Base-by-base conservation (phyloP, 2,888 invertebrate genomes). In the Lepetodrilus schrolli region DNA sequence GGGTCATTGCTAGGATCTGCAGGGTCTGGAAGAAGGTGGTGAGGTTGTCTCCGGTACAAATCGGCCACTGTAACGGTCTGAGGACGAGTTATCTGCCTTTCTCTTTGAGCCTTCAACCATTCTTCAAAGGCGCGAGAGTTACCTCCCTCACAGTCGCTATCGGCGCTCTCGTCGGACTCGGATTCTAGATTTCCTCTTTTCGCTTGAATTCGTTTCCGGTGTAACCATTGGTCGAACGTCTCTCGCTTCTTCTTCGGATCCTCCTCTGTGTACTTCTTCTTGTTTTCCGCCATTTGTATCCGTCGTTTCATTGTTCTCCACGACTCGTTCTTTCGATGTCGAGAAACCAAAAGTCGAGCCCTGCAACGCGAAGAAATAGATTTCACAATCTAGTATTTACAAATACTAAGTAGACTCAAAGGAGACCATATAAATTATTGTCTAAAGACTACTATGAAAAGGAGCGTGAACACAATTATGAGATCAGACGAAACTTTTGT, bases 141-240 rank as follows among this genome's bases (percentile, higher is more conserved):
- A 30, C 79, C 78, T n/a, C 66, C 74, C 37, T 79, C 76, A 13
- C 72, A 65, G 13, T 80, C 82, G 37, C 74, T 74, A 26, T 69
- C 71, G 8, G 68, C 48, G 5, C 77, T 69, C 17, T 81, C 78
- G 10, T 75, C 74, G n/a, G 72, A 73, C 8, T 79, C 78, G 13
- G 74, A 72, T 3, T 74, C 70, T 47, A 66, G 48, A 75, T 79
- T 34, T 49, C 66, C 58, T 73, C 78, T 36, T 34, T 76, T 48
- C 70, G 73, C 69, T 81, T 83, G 72, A 47, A 34, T 47, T n/a
- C 73, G 26, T 68, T 79, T 79, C 13, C 69, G 80, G 43, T 79
- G 76, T n/a, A 86, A 66, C 86, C 86, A 86, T 13, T 78, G 66
- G 21, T 82, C 82, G 68, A 83, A 86, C 0, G 84, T 80, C 66